Base-by-base conservation (phyloP, 1,140 invertebrate species). In the Calliopsis andreniformis region DNA sequence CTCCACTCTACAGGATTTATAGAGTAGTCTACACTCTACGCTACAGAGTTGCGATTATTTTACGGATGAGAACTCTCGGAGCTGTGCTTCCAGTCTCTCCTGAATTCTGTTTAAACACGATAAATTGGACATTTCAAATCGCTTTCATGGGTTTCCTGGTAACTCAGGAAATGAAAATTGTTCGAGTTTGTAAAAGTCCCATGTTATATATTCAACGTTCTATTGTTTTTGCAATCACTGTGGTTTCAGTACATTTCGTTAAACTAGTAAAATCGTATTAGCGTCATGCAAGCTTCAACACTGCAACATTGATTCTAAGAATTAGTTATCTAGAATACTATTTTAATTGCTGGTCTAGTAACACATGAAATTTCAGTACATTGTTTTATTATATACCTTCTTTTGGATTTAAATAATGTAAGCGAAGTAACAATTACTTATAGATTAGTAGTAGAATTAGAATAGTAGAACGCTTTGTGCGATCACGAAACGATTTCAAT, bases 291-390 rank as follows among this genome's bases (percentile, higher is more conserved):
- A 55, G 42, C n/a, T n/a, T n/a, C n/a, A n/a, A 5, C 45, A 47
- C n/a, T 61, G 25, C 30, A 30, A 39, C 28, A 59, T 59, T 71
- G 56, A n/a, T 71, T 62, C 12, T 23, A 49, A 49, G 62, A 62
- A 45, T 43, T 25, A 61, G 58, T 28, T 30, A 18, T 4, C 12
- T n/a, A 30, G 0, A 8, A 16, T n/a, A n/a, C n/a, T n/a, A n/a
- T n/a, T n/a, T 71, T 71, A 71, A 71, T 71, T 47, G 16, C 5
- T 3, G 23, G 0, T 8, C 18, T n/a, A 12, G n/a, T n/a, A n/a
- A n/a, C n/a, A n/a, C n/a, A n/a, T n/a, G n/a, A n/a, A n/a, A n/a
- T n/a, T n/a, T n/a, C n/a, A n/a, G n/a, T n/a, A n/a, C n/a, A n/a
- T n/a, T n/a, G n/a, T n/a, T n/a, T n/a, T n/a, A n/a, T n/a, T n/a